Base-by-base conservation (phyloP, 2,797 vertebrate species). In the Poeciliopsis gracilis region DNA sequence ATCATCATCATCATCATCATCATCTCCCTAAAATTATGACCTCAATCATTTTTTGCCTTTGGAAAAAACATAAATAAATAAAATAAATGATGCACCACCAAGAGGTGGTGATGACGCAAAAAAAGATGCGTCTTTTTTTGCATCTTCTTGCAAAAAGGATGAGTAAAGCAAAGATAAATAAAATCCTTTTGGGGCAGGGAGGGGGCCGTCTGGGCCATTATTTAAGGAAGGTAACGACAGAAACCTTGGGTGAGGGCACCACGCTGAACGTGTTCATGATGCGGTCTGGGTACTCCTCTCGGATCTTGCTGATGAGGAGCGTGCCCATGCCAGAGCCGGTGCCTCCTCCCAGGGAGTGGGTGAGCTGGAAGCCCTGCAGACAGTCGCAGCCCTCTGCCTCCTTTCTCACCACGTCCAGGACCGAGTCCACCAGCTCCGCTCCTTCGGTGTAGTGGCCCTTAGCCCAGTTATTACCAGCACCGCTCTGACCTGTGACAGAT, bases 371-470 rank as follows among this genome's bases (percentile, higher is more conserved):
- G 83, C 96, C 96, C 92, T 97, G 96, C 72, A 97, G 94, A 88
- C 96, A 96, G 87, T 97, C 96, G 23, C 96, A 97, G 94, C 95
- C 96, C 89, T 97, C 96, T 0, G 95, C 92, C 91, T 97, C 96
- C 86, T 97, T 96, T 72, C 96, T 93, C 73, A 97, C 96, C 77
- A 96, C 96, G 78, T 97, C 96, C 85, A 97, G 94, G 53, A 97
- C 96, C 0, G 96, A 96, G 86, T 97, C 96, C 51, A 97, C 96
- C 75, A 97, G 79, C 93, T 97, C 96, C 1, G 96, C 96, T 53
- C 96, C 96, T 51, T 97, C 96, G 57, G 96, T 97, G 93, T 97
- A 97, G 89, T 97, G 96, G 85, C 96, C 96, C 82, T 96, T 96
- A 78, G 97, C 97, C 97, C 97, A 98, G 94, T 98, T 98, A 59